Percentiles rank a stretch among this genome's conserved stretches.
These are phyloP conservation scores for Osmerus mordax DNA, from an alignment of 2,113 vertebrate genomes.

Conservation along the genomic window DNA sequence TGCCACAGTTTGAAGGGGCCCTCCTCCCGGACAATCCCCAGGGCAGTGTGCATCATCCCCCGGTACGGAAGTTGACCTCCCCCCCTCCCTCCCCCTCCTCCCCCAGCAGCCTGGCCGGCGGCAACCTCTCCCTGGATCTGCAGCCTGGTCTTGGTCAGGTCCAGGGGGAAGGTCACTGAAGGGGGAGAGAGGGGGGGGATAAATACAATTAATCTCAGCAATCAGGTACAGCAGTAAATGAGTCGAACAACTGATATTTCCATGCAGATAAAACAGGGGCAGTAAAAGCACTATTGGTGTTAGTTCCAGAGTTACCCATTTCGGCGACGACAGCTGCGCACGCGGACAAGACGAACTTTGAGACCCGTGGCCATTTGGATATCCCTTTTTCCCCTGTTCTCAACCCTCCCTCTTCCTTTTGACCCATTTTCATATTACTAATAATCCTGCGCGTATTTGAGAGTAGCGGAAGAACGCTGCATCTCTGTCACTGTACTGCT, in stretches of 20 bases:
- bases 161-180: slow-evolving; percentile 82
- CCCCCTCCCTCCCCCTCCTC: too few species aligned
- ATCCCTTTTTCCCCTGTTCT: slow-evolving; percentile 53
- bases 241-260: too few species aligned
- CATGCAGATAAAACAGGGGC: too few species aligned
- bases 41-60: slow-evolving; percentile 76
- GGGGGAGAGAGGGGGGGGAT: neutral
- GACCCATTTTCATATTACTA: slow-evolving; percentile 17
- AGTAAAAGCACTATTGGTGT: neutral
- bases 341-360: slow-evolving; percentile 80
- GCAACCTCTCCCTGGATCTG: slow-evolving; percentile 83
- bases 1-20: slow-evolving; percentile 80
- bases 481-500: neutral
- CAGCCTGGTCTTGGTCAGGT: slow-evolving; percentile 84
- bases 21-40: slow-evolving; percentile 77
- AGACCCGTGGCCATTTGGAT: slow-evolving; percentile 74
- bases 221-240: too few species aligned
- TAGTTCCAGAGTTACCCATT: slow-evolving; percentile 68
- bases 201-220: neutral
- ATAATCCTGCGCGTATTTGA: neutral
- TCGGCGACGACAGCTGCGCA: slow-evolving; percentile 81
- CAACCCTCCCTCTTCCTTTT: slow-evolving; percentile 44
- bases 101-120: slow-evolving; percentile 21
- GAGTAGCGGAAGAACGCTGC: neutral
- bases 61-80: slow-evolving; percentile 48